Base-by-base conservation (phyloP, 2,113 vertebrate genomes). In the Anarhynchus alexandrinus region DNA sequence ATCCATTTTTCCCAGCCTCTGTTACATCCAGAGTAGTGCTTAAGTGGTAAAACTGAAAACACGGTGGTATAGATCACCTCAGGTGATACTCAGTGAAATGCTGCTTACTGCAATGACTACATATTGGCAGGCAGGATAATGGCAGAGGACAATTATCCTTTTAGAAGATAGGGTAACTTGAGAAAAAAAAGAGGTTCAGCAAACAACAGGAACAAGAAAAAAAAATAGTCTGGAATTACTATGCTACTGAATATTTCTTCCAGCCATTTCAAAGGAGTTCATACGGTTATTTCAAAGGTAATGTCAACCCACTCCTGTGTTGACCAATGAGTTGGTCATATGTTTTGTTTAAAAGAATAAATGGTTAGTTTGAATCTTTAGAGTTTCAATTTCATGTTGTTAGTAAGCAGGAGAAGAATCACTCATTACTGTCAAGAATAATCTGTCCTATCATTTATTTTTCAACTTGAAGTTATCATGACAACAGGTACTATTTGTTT, bases 341-440 rank as follows among this genome's bases (percentile, higher is more conserved):
- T 80, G 86, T 72, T 95, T 85, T 71, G 29, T 86, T 87, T 95
- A 73, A 80, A 92, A 83, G 54, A 84, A 78, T 51, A 79, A 77
- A 17, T 73, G 2, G 84, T 76, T 90, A 45, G 5, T 15, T 65
- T 78, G 20, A 89, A 73, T 67, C 45, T 88, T 61, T 45, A 76
- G 14, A 45, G 22, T 86, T 97, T 65, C 25, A 78, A n/a, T 90
- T 81, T 69, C 5, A 11, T 65, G 54, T 82, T 61, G 57, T 49
- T 72, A 59, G 62, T 65, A 88, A 85, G 27, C 54, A 93, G 77
- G 54, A 59, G 86, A 67, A 76, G 26, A 47, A 92, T 57, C 40
- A 54, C 36, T 57, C 5, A 2, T 82, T 59, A 90, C 16, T 55
- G 66, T 61, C 22, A 55, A 49, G 21, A 88, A 94, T 59, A 23